Evolutionary conservation across 2,797 vertebrate species (phyloP), one percentile per base, ranked within the genome.

Genomic region (Coregonus sp.): DNA sequence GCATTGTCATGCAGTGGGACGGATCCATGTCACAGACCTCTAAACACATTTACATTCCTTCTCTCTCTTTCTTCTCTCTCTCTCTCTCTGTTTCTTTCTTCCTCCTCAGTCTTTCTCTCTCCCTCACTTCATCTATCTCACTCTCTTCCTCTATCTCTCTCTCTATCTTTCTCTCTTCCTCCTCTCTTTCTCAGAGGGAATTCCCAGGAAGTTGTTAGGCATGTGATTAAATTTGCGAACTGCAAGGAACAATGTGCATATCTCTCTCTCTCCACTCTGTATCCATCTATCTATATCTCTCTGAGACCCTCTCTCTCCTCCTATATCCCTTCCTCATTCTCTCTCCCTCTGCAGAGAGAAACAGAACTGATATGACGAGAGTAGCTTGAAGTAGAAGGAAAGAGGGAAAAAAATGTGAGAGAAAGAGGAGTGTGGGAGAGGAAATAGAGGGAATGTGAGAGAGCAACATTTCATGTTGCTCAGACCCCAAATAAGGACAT

Each of bases 161-260:
- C 16, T 56, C 54, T 25, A 1, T 25, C 61, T 33, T 33, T 29
- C n/a, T 3, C 33, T 25, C 29, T 61, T 31, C 37, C 59, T 77
- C 33, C 52, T 70, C 75, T 20, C 68, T 77, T 69, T 74, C 81
- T 83, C 88, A 79, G 78, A 84, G 83, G 90, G 89, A 89, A 86
- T 91, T 86, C 88, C 82, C 77, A 84, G 84, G 90, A 89, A 89
- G 87, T 91, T 86, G 84, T 84, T 88, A 86, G 89, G 86, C 78
- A 73, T 80, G 54, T 84, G 89, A 92, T 89, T 87, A 84, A 84
- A 1, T 75, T 76, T 73, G 66, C 20, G 11, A 47, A 47, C 40
- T 12, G 40, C 40, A 47, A 47, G 40, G 40, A 9, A 47, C 40
- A 47, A 47, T 47, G 40, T 47, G 11, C 6, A 25, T 75, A 54